phyloP scores from a whole-genome alignment of 1,140 invertebrate genomes.

The Chelonus insularis region DNA sequence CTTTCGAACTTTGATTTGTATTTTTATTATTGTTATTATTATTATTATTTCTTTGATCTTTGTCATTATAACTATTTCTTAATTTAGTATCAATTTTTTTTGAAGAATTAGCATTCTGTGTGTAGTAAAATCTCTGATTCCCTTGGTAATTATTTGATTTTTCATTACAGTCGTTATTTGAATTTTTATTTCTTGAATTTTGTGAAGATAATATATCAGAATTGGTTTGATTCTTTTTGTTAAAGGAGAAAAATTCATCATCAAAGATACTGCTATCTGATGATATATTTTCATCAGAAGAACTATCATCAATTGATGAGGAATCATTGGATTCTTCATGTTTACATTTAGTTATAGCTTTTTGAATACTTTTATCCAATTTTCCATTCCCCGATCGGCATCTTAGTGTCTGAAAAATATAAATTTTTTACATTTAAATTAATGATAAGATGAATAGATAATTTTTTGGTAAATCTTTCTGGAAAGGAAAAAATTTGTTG shows the following conservation, averaged over 20 bases:
- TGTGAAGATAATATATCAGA: neutral
- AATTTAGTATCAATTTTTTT: too few species aligned
- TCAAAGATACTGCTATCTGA: constrained; percentile 45
- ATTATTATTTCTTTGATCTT: constrained; percentile 15
- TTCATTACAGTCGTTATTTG: neutral
- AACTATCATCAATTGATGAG: constrained; percentile 29
- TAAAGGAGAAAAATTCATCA: constrained; percentile 36
- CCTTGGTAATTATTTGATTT: too few species aligned
- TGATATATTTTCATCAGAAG: constrained; percentile 25
- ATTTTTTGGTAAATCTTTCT: too few species aligned
- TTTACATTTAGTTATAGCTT: constrained; percentile 46
- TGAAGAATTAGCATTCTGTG: constrained; percentile 15
- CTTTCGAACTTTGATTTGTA: constrained; percentile 6
- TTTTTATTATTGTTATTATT: constrained; percentile 23
- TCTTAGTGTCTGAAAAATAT: constrained; percentile 43
- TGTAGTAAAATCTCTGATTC: constrained; percentile 15
- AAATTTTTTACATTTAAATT: neutral
- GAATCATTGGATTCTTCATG: constrained; percentile 34
- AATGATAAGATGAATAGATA: neutral
- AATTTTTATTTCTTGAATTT: neutral
- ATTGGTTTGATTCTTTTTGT: constrained; percentile 26
- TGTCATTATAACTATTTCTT: neutral
- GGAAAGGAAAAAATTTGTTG: too few species aligned
- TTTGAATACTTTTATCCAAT: constrained; percentile 43
- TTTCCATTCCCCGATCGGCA: constrained; percentile 48